A percentile compares a stretch with the other conserved stretches of the same genome.
Evolutionary conservation across 1,140 invertebrate genomes (phyloP).

Genomic region (Trypoxylus dichotomus): DNA sequence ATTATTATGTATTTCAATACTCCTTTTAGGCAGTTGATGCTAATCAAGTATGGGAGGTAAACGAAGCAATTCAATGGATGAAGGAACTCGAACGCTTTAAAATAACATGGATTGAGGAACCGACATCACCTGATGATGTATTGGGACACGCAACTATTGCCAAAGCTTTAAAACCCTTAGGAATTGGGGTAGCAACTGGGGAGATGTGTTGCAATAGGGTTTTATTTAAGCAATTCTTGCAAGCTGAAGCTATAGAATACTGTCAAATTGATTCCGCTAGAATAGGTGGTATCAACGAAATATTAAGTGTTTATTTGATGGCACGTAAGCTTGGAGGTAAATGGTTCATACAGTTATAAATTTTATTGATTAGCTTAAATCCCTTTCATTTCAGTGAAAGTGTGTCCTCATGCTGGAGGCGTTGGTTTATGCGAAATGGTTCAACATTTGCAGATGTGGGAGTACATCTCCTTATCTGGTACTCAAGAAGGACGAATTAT

Average conservation of each 20-base stretch:
- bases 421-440: constrained; percentile 92
- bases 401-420: constrained; percentile 92
- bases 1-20: neutral
- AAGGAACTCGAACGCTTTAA: constrained; percentile 72
- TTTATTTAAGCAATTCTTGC: constrained; percentile 90
- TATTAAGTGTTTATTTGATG: constrained; percentile 86
- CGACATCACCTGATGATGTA: constrained; percentile 89
- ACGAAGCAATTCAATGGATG: constrained; percentile 86
- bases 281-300: constrained; percentile 87
- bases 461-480: constrained; percentile 74
- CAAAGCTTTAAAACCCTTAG: constrained; percentile 64
- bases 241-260: constrained; percentile 76
- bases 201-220: constrained; percentile 91
- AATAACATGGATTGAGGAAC: constrained; percentile 90
- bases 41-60: constrained; percentile 89
- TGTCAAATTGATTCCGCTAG: constrained; percentile 90
- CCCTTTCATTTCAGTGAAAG: constrained; percentile 69
- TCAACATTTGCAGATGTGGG: constrained; percentile 89
- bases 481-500: constrained; percentile 72
- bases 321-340: constrained; percentile 72
- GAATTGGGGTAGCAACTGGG: constrained; percentile 85
- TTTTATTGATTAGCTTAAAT: neutral
- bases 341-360: neutral
- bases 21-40: constrained; percentile 82
- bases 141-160: constrained; percentile 79